Evolutionary conservation across 1,140 invertebrate genomes (phyloP).

Genomic region (Tyrophagus putrescentiae): DNA sequence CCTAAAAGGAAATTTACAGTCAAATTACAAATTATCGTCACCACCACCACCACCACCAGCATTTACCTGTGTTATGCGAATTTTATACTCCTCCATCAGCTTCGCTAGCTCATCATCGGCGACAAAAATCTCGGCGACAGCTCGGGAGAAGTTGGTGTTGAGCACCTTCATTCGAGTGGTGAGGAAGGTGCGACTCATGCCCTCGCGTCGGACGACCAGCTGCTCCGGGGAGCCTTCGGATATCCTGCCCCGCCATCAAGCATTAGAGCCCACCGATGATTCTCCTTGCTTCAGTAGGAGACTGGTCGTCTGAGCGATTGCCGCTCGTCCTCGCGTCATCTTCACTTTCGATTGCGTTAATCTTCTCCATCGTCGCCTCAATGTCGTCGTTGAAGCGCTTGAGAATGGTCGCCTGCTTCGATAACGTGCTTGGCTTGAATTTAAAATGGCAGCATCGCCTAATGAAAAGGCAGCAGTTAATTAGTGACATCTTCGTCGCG

Average conservation of each 20-base stretch:
- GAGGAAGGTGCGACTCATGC: background rate
- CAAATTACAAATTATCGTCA: background rate
- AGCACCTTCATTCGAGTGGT: slow-evolving; percentile 19
- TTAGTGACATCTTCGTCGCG: no score
- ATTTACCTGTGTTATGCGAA: slow-evolving; percentile 15
- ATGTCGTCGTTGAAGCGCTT: background rate
- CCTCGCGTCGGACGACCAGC: background rate
- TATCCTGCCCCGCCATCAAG: background rate
- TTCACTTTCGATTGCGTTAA: slow-evolving; percentile 6
- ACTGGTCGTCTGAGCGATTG: background rate
- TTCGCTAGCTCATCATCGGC: background rate
- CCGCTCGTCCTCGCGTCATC: background rate
- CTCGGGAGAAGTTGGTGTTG: slow-evolving; percentile 4
- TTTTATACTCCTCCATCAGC: background rate
- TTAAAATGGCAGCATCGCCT: background rate
- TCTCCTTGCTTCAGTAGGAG: background rate
- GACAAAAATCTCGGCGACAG: slow-evolving; percentile 16
- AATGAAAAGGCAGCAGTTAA: no score
- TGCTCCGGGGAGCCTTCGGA: slow-evolving; percentile 3
- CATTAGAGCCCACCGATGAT: background rate
- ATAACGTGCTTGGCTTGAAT: background rate
- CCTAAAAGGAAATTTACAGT: background rate
- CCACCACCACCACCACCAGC: background rate
- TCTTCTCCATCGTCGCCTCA: background rate
- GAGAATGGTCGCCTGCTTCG: background rate